Evolutionary conservation across 64 coral and sea anemone species (phyloP).

Genomic region (Pocillopora verrucosa): DNA sequence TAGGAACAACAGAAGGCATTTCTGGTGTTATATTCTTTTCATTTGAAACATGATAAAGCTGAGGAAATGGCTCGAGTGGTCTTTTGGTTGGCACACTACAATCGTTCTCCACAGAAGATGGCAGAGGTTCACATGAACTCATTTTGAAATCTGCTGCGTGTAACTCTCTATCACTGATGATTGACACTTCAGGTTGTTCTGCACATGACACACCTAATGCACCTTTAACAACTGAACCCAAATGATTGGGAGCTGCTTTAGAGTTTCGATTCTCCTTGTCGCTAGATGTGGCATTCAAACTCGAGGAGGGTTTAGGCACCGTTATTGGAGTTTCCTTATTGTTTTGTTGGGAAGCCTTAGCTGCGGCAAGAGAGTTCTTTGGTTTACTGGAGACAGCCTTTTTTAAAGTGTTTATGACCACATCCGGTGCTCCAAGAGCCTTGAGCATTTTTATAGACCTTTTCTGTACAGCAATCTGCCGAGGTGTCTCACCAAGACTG

Average conservation of each 20-base stretch:
- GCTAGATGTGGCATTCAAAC: background rate
- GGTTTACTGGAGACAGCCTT: background rate
- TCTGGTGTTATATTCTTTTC: background rate
- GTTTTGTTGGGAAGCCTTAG: background rate
- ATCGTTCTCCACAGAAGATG: background rate
- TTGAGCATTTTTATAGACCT: slow-evolving; percentile 7
- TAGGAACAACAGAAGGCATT: background rate
- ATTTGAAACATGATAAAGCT: background rate
- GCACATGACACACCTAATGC: background rate
- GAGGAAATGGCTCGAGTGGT: background rate
- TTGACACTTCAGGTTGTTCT: background rate
- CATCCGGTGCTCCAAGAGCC: slow-evolving; percentile 8
- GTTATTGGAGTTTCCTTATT: background rate
- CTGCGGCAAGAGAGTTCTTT: background rate
- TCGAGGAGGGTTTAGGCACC: background rate
- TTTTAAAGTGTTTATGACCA: slow-evolving; percentile 1
- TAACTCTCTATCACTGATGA: background rate
- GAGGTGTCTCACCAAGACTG: slow-evolving; percentile 14
- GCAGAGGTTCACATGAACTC: background rate
- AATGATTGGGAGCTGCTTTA: background rate
- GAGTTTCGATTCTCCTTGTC: background rate
- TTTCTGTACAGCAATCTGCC: slow-evolving; percentile 29
- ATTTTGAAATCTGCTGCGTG: background rate
- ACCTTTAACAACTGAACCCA: background rate
- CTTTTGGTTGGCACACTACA: background rate